phyloP scores from a whole-genome alignment of 2,113 vertebrate species.

The Aphyosemion australe region DNA sequence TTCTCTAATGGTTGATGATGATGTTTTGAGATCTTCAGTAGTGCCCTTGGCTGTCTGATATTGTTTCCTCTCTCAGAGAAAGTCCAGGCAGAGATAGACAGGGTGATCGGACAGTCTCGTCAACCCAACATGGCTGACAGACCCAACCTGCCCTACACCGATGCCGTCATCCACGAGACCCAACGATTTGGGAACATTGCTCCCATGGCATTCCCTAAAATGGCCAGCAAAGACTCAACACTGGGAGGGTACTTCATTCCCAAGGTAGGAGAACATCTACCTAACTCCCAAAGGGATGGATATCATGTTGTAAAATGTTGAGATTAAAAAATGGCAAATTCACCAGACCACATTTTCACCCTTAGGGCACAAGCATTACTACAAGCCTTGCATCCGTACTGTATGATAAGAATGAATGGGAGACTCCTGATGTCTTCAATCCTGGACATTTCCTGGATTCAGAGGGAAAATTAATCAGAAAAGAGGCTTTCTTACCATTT shows the following conservation, averaged over 20 bases:
- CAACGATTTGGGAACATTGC: no score
- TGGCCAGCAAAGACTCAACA: no score
- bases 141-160: no score
- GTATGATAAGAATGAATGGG: slow-evolving; percentile 84
- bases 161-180: no score
- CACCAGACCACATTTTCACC: neutral
- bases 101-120: no score
- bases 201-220: no score
- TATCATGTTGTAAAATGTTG: no score
- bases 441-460: slow-evolving; percentile 87
- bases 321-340: neutral
- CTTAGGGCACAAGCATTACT: slow-evolving; percentile 53
- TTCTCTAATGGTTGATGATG: no score
- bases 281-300: neutral
- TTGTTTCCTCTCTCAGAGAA: slow-evolving; percentile 44
- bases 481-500: slow-evolving; percentile 87
- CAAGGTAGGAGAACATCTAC: slow-evolving; percentile 69
- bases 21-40: no score
- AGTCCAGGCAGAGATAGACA: slow-evolving; percentile 81
- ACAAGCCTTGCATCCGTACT: slow-evolving; percentile 83
- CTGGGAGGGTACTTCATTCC: slow-evolving; percentile 80
- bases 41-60: neutral
- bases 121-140: no score
- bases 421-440: slow-evolving; percentile 84
- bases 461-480: slow-evolving; percentile 82